Evolutionary conservation across 2,888 invertebrate species (phyloP), one percentile per base, ranked within the genome.

Genomic region (Emmelina monodactyla): DNA sequence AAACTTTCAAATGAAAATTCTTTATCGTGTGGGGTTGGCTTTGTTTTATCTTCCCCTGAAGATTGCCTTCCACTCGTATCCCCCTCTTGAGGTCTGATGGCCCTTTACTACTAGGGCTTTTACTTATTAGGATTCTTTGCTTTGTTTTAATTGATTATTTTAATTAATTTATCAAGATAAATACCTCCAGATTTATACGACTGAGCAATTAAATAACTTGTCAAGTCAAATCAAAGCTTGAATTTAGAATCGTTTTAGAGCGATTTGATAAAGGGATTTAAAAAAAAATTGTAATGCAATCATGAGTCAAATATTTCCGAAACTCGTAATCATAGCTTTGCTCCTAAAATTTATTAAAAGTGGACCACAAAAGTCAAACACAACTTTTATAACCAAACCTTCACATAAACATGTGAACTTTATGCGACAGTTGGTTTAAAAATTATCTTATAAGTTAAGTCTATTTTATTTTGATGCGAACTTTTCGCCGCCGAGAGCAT

Each of bases 381-480:
- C 47, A 44, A 54, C 51, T 65, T 64, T 71, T 58, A 70, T 54
- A 52, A 44, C 58, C 49, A 30, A 39, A 37, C 46, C 50, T 58
- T 57, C 67, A 46, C 66, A 67, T 73, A 73, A 73, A 73, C 59
- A 59, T 62, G 65, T 64, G 62, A 62, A 67, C 47, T 72, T 73
- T 72, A 72, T 72, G 57, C 49, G 62, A 60, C 58, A 59, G 54
- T 63, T 61, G 54, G 7, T 28, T n/a, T 6, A n/a, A 29, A 29
- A 29, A 14, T 3, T 5, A 19, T 29, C 14, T 12, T 12, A 29
- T 6, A 12, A 5, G 14, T 13, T 29, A 29, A 25, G 13, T 29
- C 54, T 58, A 54, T 53, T 51, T 51, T 46, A 44, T 44, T 45
- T 49, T 47, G 46, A 50, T 39, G 42, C 11, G 10, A 30, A 36